These are phyloP conservation scores for Drosophila pruinosa DNA, from an alignment of 1,140 invertebrate genomes.

Conservation along the genomic window DNA sequence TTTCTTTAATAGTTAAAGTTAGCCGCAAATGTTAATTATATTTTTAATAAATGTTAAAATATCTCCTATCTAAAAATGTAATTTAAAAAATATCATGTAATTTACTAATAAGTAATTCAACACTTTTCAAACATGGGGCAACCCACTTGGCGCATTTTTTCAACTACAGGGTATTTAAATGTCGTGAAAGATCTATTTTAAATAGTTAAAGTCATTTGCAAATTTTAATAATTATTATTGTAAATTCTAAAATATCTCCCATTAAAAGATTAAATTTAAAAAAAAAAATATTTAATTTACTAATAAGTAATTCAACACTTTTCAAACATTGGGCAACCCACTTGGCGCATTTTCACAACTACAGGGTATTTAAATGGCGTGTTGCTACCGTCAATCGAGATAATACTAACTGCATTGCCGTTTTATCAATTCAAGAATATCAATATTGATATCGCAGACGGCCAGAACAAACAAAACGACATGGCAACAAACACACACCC, in stretches of 20 bases:
- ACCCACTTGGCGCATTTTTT: neutral
- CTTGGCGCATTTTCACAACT: neutral
- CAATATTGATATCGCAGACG: slow-evolving; percentile 36
- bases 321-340: neutral
- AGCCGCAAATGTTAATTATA: no score
- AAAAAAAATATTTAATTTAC: neutral
- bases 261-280: no score
- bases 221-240: no score
- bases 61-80: no score
- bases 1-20: no score
- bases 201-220: no score
- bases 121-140: neutral
- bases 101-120: neutral
- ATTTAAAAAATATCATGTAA: no score
- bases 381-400: slow-evolving; percentile 23
- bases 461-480: neutral
- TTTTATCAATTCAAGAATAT: slow-evolving; percentile 51
- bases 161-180: slow-evolving; percentile 16
- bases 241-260: no score
- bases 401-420: slow-evolving; percentile 29
- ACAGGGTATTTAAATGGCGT: slow-evolving; percentile 32
- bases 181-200: no score
- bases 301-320: neutral
- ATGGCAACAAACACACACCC: slow-evolving; percentile 29
- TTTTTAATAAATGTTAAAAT: no score